Evolutionary conservation across 2,113 vertebrate species (phyloP), one percentile per base, ranked within the genome.

Genomic region (Potamarius usumacintae): DNA sequence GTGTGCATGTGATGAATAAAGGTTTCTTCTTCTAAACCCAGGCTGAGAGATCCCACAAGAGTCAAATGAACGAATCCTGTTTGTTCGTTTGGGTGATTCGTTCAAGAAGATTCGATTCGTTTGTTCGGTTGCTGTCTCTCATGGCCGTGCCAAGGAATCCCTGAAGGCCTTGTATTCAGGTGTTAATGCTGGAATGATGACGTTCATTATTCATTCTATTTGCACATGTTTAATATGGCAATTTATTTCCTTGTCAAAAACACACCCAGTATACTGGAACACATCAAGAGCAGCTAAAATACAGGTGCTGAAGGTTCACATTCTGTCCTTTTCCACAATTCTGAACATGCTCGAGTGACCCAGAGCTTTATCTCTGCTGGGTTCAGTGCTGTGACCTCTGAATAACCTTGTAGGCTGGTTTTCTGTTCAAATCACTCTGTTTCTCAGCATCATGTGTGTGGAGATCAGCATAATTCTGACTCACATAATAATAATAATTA

Each of bases 381-480:
- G 14, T 53, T 3, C 25, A 8, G 1, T 27, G n/a, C 4, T 57
- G 27, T 58, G 90, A 90, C 87, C 84, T 86, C 83, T 55, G 57
- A 0, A 85, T 85, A 86, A 88, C 90, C 89, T 91, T 87, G 87
- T 22, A 14, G 18, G 17, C 18, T 30, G 1, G 20, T 63, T 69
- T 11, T 34, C 30, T 58, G 0, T 7, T 50, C 4, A 50, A 20
- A 53, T 20, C 15, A 25, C 42, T 42, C 55, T 57, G 14, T 30
- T 12, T 27, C 65, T 57, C 2, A 53, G 86, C 91, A 91, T 92
- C 89, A 69, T 83, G 22, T 53, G 58, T 53, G 58, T 52, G 88
- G 85, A 90, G 82, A 30, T 30, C 30, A 30, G 30, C 30, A 89
- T 30, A 8, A 72, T 18, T 17, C 48, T 53, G 3, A 67, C 71